Conservation (phyloP, 2,797 vertebrate species). For the Myotis vivesi region DNA sequence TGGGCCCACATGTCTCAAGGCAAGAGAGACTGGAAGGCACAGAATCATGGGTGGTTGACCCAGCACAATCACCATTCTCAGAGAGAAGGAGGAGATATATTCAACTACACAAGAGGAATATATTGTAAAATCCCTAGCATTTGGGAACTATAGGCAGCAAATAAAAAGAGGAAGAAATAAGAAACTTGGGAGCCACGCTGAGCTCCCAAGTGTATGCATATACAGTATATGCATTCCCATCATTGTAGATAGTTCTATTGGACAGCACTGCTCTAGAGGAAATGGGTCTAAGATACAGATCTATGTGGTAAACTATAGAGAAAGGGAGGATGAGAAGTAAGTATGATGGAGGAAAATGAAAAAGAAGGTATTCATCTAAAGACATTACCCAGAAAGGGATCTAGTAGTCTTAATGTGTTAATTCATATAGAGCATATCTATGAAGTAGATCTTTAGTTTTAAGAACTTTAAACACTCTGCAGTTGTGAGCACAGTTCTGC, state of each 20-base stretch:
- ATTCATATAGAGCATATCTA: not conserved
- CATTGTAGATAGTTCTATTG: not conserved
- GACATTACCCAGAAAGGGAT: slow-evolving; percentile 7
- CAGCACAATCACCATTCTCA: not conserved
- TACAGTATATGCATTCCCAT: not conserved
- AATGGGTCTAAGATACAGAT: not conserved
- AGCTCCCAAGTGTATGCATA: not conserved
- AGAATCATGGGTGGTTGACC: not conserved
- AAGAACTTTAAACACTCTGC: not conserved
- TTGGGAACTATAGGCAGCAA: not conserved
- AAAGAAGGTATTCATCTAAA: not conserved
- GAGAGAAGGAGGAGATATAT: not conserved
- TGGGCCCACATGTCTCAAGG: not conserved
- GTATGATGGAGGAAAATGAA: not conserved
- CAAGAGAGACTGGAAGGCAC: not conserved
- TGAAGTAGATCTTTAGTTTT: not conserved
- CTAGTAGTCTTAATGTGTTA: not conserved
- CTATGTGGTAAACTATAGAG: not conserved
- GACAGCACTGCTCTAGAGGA: not conserved
- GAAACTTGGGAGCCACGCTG: not conserved
- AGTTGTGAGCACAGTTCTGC: not conserved
- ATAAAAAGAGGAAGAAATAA: not conserved
- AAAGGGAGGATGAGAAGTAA: not conserved
- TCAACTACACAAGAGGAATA: not conserved
- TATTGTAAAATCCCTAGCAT: not conserved